These are phyloP conservation scores for Platorchestia sp. DNA, from an alignment of 1,140 invertebrate species.

Conservation along the genomic window DNA sequence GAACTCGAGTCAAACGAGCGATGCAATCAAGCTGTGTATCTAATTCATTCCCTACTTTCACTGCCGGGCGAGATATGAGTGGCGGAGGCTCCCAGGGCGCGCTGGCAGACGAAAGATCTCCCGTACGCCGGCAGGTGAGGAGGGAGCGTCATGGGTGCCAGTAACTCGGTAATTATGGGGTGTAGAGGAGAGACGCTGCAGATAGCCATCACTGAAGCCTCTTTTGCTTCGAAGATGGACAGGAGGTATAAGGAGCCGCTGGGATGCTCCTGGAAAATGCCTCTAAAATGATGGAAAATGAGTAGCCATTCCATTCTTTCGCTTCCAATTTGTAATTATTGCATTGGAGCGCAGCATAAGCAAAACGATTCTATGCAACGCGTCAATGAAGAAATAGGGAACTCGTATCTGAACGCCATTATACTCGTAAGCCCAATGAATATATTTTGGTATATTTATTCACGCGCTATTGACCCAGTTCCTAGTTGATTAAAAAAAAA, in stretches of 20 bases:
- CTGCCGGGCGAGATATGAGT: background rate
- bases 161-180: conserved; percentile 39
- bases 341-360: background rate
- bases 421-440: background rate
- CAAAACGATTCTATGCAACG: background rate
- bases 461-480: background rate
- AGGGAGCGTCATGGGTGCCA: conserved; percentile 3
- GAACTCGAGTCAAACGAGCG: background rate
- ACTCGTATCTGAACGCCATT: background rate
- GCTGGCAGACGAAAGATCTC: background rate
- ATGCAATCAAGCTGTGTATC: background rate
- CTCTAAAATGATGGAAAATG: background rate
- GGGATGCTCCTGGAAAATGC: background rate
- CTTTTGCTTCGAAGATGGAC: conserved; percentile 22
- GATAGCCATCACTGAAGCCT: conserved; percentile 33
- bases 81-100: background rate
- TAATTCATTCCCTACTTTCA: conserved; percentile 1
- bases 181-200: background rate
- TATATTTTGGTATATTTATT: background rate
- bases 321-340: background rate
- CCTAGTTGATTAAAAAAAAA: background rate
- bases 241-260: background rate
- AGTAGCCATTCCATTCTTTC: background rate
- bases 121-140: background rate
- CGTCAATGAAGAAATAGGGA: background rate